A percentile compares a stretch with the other conserved stretches of the same genome.
Evolutionary conservation across 2,797 vertebrate genomes (phyloP).

Genomic region (Acanthurus leucopareius): DNA sequence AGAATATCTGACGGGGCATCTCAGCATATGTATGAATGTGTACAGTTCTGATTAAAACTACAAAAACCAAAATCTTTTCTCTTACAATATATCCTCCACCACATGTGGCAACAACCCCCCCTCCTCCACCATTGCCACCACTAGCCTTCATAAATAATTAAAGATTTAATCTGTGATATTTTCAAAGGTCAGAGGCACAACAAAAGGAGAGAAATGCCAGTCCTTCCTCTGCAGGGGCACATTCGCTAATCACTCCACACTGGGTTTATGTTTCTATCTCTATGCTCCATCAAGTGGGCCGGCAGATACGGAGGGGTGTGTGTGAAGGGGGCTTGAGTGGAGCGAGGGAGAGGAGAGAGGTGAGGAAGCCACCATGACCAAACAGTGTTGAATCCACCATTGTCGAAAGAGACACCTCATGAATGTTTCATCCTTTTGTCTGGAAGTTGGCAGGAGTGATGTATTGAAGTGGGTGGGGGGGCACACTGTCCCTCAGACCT

Average conservation of each 20-base stretch:
- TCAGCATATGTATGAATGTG: background rate
- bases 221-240: conserved; percentile 64
- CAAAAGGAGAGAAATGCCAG: conserved; percentile 88
- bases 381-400: conserved; percentile 55
- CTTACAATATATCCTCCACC: conserved; percentile 72
- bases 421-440: conserved; percentile 75
- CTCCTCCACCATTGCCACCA: conserved; percentile 79
- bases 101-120: conserved; percentile 76
- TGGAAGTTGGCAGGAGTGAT: conserved; percentile 41
- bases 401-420: conserved; percentile 62
- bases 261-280: conserved; percentile 64
- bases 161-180: conserved; percentile 96
- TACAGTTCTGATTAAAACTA: background rate
- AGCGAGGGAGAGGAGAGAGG: conserved; percentile 12
- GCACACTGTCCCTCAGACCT: conserved; percentile 28
- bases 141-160: conserved; percentile 94
- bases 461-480: background rate
- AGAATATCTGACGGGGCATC: background rate
- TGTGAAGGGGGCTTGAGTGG: background rate
- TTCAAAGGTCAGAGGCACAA: conserved; percentile 93
- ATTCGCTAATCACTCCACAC: conserved; percentile 67
- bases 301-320: conserved; percentile 47
- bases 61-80: conserved; percentile 27
- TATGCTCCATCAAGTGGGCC: conserved; percentile 59
- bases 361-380: conserved; percentile 31